Conservation (phyloP, 1,140 invertebrate species). For the Drosophila lacteicornis region DNA sequence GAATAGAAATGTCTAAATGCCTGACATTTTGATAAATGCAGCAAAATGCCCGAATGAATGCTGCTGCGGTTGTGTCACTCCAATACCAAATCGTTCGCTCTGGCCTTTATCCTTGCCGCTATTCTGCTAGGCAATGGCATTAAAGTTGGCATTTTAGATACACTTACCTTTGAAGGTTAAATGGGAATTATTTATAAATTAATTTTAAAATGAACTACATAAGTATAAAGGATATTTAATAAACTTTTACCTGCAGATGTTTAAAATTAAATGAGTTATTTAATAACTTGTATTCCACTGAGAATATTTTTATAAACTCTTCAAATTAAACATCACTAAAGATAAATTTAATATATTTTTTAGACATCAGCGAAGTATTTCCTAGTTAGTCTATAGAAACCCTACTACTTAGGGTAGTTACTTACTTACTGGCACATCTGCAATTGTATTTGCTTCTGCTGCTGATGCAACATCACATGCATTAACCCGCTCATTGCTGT, state of each 20-base stretch:
- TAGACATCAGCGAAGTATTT: background rate
- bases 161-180: background rate
- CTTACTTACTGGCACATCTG: background rate
- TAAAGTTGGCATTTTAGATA: background rate
- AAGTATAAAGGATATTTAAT: background rate
- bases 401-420: too few relatives aligned
- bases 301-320: background rate
- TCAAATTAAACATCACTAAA: background rate
- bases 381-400: background rate
- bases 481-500: constrained; percentile 79
- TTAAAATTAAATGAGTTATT: background rate
- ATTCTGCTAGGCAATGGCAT: background rate
- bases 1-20: constrained; percentile 78
- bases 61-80: constrained; percentile 52
- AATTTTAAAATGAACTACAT: too few relatives aligned
- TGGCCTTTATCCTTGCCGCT: background rate
- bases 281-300: background rate
- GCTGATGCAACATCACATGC: constrained; percentile 67
- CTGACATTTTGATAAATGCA: constrained; percentile 80
- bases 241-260: background rate
- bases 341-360: background rate
- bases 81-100: constrained; percentile 25
- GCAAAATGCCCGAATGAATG: constrained; percentile 60
- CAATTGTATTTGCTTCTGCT: constrained; percentile 22
- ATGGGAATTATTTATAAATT: background rate